A percentile compares a stretch with the other conserved stretches of the same genome.
Conservation (phyloP, 2,797 vertebrate genomes). For the Clarias fuscus region DNA sequence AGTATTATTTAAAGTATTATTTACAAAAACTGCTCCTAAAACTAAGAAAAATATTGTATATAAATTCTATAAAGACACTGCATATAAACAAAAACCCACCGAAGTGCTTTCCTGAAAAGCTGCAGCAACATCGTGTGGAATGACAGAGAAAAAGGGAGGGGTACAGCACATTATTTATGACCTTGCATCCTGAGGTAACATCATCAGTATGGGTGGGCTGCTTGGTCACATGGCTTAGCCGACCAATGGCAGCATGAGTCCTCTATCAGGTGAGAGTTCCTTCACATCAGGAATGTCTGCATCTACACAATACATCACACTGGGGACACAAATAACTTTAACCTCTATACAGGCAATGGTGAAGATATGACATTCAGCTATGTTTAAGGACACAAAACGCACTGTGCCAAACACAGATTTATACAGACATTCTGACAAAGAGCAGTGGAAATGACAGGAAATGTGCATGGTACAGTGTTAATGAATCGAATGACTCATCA, state of each 20-base stretch:
- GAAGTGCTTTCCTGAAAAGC: conserved; percentile 23
- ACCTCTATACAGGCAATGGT: conserved; percentile 33
- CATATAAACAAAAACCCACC: background rate
- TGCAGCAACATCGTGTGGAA: conserved; percentile 5
- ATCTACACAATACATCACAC: conserved; percentile 47
- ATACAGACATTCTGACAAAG: background rate
- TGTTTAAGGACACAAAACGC: background rate
- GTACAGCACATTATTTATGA: conserved; percentile 35
- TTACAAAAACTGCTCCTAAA: no score
- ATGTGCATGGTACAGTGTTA: background rate
- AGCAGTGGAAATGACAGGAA: background rate
- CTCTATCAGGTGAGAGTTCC: conserved; percentile 51
- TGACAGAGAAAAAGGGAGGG: background rate
- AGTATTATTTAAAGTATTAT: background rate
- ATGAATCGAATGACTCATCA: background rate
- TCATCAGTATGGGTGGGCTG: conserved; percentile 37
- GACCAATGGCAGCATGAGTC: conserved; percentile 46
- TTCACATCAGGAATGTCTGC: conserved; percentile 42
- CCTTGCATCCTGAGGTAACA: conserved; percentile 33
- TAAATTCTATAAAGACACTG: no score
- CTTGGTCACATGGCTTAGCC: conserved; percentile 31
- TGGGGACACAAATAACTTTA: conserved; percentile 43
- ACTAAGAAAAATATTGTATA: no score
- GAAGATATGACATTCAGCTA: conserved; percentile 41
- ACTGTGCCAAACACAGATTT: background rate